These are phyloP conservation scores for Metridium senile DNA, from an alignment of 92 coral and sea anemone genomes.

Conservation along the genomic window DNA sequence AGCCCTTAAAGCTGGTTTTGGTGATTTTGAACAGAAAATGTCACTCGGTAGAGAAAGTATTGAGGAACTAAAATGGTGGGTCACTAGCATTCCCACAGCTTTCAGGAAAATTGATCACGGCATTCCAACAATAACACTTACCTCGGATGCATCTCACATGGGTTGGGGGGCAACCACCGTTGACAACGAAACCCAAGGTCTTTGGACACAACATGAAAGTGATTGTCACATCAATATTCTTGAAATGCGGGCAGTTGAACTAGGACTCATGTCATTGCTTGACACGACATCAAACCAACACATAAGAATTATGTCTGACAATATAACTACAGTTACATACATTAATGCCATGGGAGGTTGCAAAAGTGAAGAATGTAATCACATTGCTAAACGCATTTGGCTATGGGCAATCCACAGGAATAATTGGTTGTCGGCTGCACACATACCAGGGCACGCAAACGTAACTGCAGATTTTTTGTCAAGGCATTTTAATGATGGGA, in stretches of 20 bases:
- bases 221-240: conserved; percentile 35
- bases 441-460: conserved; percentile 43
- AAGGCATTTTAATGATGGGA: conserved; percentile 26
- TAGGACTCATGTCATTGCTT: conserved; percentile 41
- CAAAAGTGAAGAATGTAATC: conserved; percentile 33
- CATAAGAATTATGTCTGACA: conserved; percentile 44
- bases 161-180: conserved; percentile 47
- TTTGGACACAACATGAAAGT: conserved; percentile 26
- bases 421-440: conserved; percentile 42
- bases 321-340: conserved; percentile 35
- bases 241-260: conserved; percentile 33
- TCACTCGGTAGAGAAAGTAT: conserved; percentile 30
- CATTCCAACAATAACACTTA: conserved; percentile 17
- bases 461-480: conserved; percentile 40
- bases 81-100: conserved; percentile 32
- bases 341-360: conserved; percentile 54
- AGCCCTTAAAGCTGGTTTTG: conserved; percentile 20
- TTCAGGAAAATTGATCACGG: conserved; percentile 44
- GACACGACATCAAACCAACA: conserved; percentile 13
- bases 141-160: conserved; percentile 48
- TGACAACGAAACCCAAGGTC: conserved; percentile 38
- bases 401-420: conserved; percentile 35
- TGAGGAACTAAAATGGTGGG: conserved; percentile 52
- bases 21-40: conserved; percentile 35
- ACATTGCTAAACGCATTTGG: too few species aligned